A percentile compares a stretch with the other conserved stretches of the same genome.
These are phyloP conservation scores for Psix sp. DNA, from an alignment of 1,140 invertebrate genomes.

Conservation along the genomic window DNA sequence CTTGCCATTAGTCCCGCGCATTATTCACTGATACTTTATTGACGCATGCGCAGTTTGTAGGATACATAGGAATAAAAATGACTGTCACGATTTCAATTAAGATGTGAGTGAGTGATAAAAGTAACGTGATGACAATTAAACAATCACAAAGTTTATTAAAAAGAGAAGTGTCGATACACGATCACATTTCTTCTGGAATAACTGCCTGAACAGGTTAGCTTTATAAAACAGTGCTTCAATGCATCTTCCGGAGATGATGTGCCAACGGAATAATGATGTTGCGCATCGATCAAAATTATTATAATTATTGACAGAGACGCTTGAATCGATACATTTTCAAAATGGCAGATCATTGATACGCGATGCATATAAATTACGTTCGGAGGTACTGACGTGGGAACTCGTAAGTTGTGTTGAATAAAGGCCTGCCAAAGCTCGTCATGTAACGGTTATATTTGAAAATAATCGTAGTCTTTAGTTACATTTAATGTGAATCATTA, in stretches of 20 bases:
- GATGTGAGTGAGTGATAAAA: constrained; percentile 23
- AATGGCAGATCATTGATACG: constrained; percentile 29
- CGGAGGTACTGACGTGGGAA: not conserved
- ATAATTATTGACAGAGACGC: constrained; percentile 33
- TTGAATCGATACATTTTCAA: constrained; percentile 24
- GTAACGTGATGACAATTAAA: constrained; percentile 38
- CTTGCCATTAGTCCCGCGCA: no score
- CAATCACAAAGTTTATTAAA: constrained; percentile 25
- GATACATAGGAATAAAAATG: constrained; percentile 11
- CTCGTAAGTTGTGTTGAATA: no score
- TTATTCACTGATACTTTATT: no score
- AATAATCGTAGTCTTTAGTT: no score
- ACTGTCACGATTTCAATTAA: constrained; percentile 37
- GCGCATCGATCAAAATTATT: constrained; percentile 40
- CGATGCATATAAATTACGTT: constrained; percentile 30
- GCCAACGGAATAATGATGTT: constrained; percentile 32
- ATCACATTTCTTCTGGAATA: constrained; percentile 17
- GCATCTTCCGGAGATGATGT: constrained; percentile 1
- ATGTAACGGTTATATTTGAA: constrained; percentile 7
- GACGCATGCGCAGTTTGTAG: no score
- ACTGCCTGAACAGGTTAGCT: constrained; percentile 18
- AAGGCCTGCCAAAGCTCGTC: not conserved
- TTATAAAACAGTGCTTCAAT: constrained; percentile 34
- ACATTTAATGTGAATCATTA: no score
- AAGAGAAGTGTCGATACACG: constrained; percentile 19